These are phyloP conservation scores for Scotopteryx bipunctaria DNA, from an alignment of 2,888 invertebrate species.

Conservation along the genomic window DNA sequence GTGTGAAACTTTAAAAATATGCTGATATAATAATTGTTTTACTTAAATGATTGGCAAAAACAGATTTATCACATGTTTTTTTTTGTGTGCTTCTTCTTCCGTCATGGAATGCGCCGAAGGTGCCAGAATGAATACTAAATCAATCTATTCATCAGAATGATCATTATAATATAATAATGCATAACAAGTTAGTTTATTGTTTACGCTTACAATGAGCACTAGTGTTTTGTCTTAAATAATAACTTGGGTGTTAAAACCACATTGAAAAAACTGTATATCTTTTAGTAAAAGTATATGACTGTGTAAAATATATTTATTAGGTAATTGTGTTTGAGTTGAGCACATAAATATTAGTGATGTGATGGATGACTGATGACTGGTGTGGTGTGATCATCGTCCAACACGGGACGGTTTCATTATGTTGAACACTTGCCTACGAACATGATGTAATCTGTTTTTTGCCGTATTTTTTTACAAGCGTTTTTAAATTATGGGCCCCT, in stretches of 20 bases:
- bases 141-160: constrained; percentile 20
- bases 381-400: constrained; percentile 8
- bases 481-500: constrained; percentile 22
- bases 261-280: background rate
- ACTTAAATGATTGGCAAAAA: background rate
- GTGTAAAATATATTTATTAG: no score
- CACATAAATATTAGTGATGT: constrained; percentile 1
- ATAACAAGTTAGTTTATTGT: constrained; percentile 23
- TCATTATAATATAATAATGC: constrained; percentile 10
- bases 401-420: constrained; percentile 9
- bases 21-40: background rate
- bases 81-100: constrained; percentile 17
- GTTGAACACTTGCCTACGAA: constrained; percentile 8
- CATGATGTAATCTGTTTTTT: constrained; percentile 18
- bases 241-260: background rate
- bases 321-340: background rate
- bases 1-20: no score
- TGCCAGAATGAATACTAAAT: constrained; percentile 28
- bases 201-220: constrained; percentile 19
- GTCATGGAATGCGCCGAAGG: constrained; percentile 18
- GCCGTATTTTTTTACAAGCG: constrained; percentile 5
- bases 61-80: background rate
- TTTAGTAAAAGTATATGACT: background rate
- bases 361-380: constrained; percentile 3
- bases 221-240: constrained; percentile 14